These are phyloP conservation scores for Myotis pilosus DNA, from an alignment of 2,797 vertebrate genomes.

Conservation along the genomic window DNA sequence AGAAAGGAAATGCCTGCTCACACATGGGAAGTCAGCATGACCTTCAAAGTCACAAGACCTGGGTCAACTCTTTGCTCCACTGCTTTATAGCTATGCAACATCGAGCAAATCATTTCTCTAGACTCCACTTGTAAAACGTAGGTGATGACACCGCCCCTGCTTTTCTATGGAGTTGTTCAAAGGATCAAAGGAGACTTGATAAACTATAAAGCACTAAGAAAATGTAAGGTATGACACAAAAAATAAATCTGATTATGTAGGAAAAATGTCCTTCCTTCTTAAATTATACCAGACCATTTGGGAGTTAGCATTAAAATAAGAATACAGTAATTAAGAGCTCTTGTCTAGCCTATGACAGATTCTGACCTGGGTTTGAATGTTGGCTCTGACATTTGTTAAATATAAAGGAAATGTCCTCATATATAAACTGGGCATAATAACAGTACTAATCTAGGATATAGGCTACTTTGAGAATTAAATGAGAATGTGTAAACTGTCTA, in stretches of 20 bases:
- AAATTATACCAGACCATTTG: not conserved
- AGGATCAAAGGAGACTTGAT: not conserved
- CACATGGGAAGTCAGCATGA: not conserved
- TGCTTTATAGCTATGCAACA: not conserved
- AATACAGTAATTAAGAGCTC: not conserved
- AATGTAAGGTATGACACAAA: slow-evolving; percentile 11
- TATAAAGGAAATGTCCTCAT: not conserved
- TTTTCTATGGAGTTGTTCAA: not conserved
- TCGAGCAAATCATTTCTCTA: not conserved
- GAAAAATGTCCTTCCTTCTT: not conserved
- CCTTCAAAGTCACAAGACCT: not conserved
- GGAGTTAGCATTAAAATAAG: not conserved
- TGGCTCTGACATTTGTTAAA: not conserved
- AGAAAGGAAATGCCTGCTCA: not conserved
- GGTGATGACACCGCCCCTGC: not conserved
- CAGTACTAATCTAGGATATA: not conserved
- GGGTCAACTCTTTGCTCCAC: not conserved
- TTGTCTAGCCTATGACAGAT: not conserved
- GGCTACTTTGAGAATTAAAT: not conserved
- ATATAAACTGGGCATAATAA: not conserved
- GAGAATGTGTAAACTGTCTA: not conserved
- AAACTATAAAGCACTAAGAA: not conserved
- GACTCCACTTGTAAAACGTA: not conserved
- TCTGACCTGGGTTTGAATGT: not conserved
- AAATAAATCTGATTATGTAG: not conserved